These are phyloP conservation scores for Thereva unica DNA, from an alignment of 2,888 invertebrate species.

Conservation along the genomic window DNA sequence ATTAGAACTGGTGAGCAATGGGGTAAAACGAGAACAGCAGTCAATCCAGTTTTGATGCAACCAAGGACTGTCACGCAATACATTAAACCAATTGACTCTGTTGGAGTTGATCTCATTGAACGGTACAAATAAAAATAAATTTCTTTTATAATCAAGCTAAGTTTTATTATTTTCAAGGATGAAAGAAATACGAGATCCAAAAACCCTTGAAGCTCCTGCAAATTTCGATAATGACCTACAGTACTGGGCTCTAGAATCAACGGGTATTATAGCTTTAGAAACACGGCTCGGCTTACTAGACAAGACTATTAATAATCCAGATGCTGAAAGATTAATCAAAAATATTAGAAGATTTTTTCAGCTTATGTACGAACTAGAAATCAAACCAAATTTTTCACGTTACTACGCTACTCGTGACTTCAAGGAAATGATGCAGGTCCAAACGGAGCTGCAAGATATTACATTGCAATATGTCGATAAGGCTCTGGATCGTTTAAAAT, in stretches of 20 bases:
- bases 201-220: slow-evolving; percentile 52
- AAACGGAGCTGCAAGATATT: slow-evolving; percentile 55
- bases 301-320: too few relatives aligned
- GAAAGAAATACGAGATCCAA: slow-evolving; percentile 49
- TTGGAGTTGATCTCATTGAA: slow-evolving; percentile 47
- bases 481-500: too few relatives aligned
- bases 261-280: slow-evolving; percentile 51
- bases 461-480: too few relatives aligned
- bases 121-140: slow-evolving; percentile 69
- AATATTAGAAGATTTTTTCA: slow-evolving; percentile 38
- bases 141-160: slow-evolving; percentile 54
- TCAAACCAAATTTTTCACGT: slow-evolving; percentile 53
- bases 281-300: too few relatives aligned
- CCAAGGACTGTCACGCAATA: too few relatives aligned
- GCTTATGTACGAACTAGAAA: slow-evolving; percentile 46
- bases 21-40: slow-evolving; percentile 46
- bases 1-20: slow-evolving; percentile 67
- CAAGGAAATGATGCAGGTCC: slow-evolving; percentile 67
- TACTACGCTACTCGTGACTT: slow-evolving; percentile 49
- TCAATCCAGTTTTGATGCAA: too few relatives aligned
- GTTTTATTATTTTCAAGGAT: slow-evolving; percentile 49
- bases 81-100: too few relatives aligned
- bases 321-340: slow-evolving; percentile 41
- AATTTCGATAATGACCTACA: slow-evolving; percentile 61
- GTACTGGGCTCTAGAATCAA: slow-evolving; percentile 64